Base-by-base conservation (phyloP, 2,797 vertebrate genomes). In the Cuculus canorus region DNA sequence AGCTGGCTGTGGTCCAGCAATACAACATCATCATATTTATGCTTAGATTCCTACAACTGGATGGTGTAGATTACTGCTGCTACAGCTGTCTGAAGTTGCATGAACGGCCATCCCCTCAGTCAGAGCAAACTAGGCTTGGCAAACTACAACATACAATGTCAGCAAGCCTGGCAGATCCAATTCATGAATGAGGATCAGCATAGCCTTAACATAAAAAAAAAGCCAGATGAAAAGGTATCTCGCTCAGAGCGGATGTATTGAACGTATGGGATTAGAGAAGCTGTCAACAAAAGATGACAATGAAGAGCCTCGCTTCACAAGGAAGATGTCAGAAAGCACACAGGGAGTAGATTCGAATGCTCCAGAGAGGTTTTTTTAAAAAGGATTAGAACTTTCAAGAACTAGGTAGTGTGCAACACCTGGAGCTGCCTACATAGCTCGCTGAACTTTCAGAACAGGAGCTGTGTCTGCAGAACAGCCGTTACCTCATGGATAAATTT, bases 211-310 rank as follows among this genome's bases (percentile, higher is more conserved):
- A 91, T 81, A 92, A 93, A 92, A 86, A 39, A 93, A 92, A 91
- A 65, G 54, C 69, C 83, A 90, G 65, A 86, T 82, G 76, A 88
- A 94, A 94, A 92, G 89, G 65, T 78, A 63, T 78, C 84, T 88
- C 66, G 82, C 76, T 86, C 69, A 66, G 72, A 86, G 59, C 0
- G 2, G 80, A 75, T 90, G 77, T 84, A 56, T 41, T 86, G 84
- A 92, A 96, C 5, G 13, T 9, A 84, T 2, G 19, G 82, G 91
- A 92, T 93, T 70, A 93, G 93, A 96, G 76, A 78, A 91, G 47
- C 84, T 97, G 87, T 92, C 80, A 92, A 81, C 89, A 56, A 75
- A 79, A 54, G 65, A 87, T 71, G 88, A 93, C 87, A 95, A 56
- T 70, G 85, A 95, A 91, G 80, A 84, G 47, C 45, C 61, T 71